Conservation (phyloP, 2,797 vertebrate genomes). For the Sebastes nivosus region DNA sequence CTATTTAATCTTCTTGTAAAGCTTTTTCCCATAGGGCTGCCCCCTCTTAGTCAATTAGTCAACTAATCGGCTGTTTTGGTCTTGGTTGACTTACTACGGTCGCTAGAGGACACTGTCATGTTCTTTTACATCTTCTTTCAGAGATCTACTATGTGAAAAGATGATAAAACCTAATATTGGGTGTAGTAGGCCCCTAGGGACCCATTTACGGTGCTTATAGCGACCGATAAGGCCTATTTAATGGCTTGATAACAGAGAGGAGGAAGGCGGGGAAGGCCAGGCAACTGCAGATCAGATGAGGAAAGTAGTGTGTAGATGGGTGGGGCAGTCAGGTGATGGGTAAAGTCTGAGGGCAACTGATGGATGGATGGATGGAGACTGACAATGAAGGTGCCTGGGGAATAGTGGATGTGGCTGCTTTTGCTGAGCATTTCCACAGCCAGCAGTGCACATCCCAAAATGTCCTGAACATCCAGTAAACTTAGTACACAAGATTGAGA, state of each 20-base stretch:
- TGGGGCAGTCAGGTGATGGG: background rate
- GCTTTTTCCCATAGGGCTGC: background rate
- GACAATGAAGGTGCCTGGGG: too few relatives aligned
- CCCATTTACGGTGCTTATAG: too few relatives aligned
- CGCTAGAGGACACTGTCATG: too few relatives aligned
- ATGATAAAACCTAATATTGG: too few relatives aligned
- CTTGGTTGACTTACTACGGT: too few relatives aligned
- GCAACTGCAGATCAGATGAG: background rate
- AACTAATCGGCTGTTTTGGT: too few relatives aligned
- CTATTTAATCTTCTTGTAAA: background rate
- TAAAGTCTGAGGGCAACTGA: background rate
- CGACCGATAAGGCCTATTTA: too few relatives aligned
- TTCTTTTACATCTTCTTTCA: too few relatives aligned
- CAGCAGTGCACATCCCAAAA: conserved; percentile 10
- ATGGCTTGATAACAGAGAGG: background rate
- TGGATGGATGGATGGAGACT: background rate
- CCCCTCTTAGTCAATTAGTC: too few relatives aligned
- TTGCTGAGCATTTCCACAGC: too few relatives aligned
- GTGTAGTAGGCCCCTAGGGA: too few relatives aligned
- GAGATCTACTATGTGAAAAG: too few relatives aligned
- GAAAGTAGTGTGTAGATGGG: background rate
- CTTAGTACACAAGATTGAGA: background rate
- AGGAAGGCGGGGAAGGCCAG: background rate
- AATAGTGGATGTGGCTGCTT: background rate
- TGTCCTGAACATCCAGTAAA: background rate